Conservation (phyloP, 2,888 invertebrate genomes). For the Eulithis prunata region DNA sequence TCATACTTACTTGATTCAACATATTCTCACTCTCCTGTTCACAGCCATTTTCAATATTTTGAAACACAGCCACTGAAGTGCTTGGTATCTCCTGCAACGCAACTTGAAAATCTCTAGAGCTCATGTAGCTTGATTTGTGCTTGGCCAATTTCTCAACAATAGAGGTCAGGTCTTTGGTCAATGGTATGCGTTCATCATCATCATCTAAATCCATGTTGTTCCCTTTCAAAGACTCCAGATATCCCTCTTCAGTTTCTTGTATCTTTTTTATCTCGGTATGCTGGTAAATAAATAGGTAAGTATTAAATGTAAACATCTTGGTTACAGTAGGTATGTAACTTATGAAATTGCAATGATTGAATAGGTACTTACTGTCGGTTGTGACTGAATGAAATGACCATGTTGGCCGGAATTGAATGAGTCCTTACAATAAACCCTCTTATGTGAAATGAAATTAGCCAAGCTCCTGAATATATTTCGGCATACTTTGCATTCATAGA, state of each 20-base stretch:
- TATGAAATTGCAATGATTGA: not conserved
- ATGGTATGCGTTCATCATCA: constrained; percentile 69
- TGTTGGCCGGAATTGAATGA: constrained; percentile 78
- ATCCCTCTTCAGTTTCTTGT: constrained; percentile 75
- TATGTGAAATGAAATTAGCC: constrained; percentile 95
- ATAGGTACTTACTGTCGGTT: constrained; percentile 71
- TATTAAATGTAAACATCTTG: not conserved
- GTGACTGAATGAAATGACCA: constrained; percentile 72
- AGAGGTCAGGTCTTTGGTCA: constrained; percentile 82
- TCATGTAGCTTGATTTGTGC: constrained; percentile 43
- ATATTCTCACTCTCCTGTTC: constrained; percentile 76
- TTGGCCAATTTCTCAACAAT: constrained; percentile 81
- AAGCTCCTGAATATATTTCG: constrained; percentile 93
- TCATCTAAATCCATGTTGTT: constrained; percentile 48
- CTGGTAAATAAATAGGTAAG: constrained; percentile 40
- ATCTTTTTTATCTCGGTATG: constrained; percentile 76
- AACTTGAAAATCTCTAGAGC: constrained; percentile 46
- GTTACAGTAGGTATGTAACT: too few species aligned
- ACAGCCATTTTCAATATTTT: constrained; percentile 76
- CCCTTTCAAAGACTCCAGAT: constrained; percentile 67
- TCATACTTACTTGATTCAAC: constrained; percentile 82
- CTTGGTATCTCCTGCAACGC: constrained; percentile 84
- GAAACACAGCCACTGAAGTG: constrained; percentile 86
- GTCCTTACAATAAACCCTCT: constrained; percentile 91
- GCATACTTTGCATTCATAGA: constrained; percentile 96